A percentile compares a stretch with the other conserved stretches of the same genome.
Conservation (phyloP, 2,113 vertebrate species). For the Mesoclemmys tuberculata region DNA sequence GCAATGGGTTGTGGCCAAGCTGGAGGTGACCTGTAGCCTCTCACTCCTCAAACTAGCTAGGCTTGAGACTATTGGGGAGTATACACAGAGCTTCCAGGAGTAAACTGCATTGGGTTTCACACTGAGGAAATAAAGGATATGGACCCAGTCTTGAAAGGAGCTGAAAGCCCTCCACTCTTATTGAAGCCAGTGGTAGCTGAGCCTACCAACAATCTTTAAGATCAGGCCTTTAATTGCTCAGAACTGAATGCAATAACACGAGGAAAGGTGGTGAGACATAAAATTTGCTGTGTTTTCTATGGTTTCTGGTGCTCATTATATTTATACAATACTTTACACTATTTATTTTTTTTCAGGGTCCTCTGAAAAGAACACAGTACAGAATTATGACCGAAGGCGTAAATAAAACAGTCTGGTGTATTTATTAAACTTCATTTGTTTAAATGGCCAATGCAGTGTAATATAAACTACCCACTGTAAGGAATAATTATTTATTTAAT, state of each 20-base stretch:
- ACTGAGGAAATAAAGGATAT: not conserved
- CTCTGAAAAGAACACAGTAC: conserved; percentile 87
- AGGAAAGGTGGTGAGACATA: not conserved
- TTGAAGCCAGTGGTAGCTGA: not conserved
- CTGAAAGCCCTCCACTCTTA: not conserved
- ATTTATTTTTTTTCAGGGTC: conserved; percentile 80
- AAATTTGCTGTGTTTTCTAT: not conserved
- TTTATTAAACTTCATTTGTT: conserved; percentile 71
- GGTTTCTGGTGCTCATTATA: not conserved
- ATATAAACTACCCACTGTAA: conserved; percentile 72
- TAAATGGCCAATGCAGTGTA: conserved; percentile 69
- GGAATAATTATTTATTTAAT: conserved; percentile 82
- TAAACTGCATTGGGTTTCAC: not conserved
- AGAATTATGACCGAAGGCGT: conserved; percentile 86
- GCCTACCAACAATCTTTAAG: not conserved
- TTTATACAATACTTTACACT: not conserved
- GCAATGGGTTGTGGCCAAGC: not conserved
- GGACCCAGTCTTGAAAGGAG: not conserved
- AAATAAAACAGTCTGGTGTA: conserved; percentile 64
- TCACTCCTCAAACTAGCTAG: not conserved
- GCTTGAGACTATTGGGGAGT: not conserved
- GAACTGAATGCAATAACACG: not conserved
- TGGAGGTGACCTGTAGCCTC: not conserved
- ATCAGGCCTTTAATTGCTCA: not conserved
- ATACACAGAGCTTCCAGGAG: not conserved